Evolutionary conservation across 2,888 invertebrate species (phyloP), one percentile per base, ranked within the genome.

Genomic region (Piscicola geometra): DNA sequence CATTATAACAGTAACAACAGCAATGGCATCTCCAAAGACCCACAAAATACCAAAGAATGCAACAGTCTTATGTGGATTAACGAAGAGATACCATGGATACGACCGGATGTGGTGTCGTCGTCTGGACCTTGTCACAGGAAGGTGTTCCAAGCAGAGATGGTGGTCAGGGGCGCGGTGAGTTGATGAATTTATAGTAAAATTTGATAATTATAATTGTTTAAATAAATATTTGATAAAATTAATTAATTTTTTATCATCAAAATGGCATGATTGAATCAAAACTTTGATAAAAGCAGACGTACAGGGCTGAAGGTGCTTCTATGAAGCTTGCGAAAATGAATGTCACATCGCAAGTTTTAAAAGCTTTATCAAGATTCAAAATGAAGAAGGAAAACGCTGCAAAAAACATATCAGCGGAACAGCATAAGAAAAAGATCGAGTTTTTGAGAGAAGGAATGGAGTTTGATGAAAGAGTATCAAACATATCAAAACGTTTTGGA

Each of bases 41-140:
- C n/a, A n/a, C n/a, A n/a, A n/a, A n/a, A n/a, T n/a, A n/a, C 41
- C 41, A 41, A 41, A 41, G 41, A 41, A 5, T 15, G 41, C 25
- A 76, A 71, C 25, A 71, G 56, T 36, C 36, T 76, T 12, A 56
- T 71, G 71, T 69, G 70, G 71, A 28, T 76, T 1, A 18, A 71
- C 30, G 71, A 76, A 64, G 41, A 64, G 41, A 25, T 76, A 1
- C 76, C 76, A 35, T 56, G 71, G 64, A 21, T 71, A 5, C 28
- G 52, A 28, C 50, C 36, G n/a, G 50, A 47, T 32, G 28, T 67
- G n/a, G 41, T 60, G 1, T 28, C 30, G 35, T 30, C 50, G 36
- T 41, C 47, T 1, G 71, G 75, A 3, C 76, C 76, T 0, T 30
- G 41, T 18, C 76, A 76, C 32, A 32, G 35, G 0, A 56, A 56